Conservation (phyloP, 92 coral and sea anemone genomes). For the Palythoa heliodiscus region DNA sequence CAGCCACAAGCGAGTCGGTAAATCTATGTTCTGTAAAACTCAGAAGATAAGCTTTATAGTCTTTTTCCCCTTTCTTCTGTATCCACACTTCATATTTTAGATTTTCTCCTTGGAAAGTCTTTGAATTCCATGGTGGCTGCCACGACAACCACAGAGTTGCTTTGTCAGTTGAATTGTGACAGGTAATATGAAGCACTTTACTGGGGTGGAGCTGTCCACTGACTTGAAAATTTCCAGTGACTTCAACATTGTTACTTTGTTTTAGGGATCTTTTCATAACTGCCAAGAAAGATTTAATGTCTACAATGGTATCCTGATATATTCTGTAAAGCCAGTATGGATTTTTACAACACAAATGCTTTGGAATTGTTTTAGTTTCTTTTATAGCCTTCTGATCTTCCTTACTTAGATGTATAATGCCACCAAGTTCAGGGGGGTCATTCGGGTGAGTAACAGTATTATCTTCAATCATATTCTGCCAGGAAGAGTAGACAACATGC, state of each 20-base stretch:
- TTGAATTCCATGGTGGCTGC: constrained; percentile 76
- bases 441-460: constrained; percentile 90
- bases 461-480: constrained; percentile 80
- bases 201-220: constrained; percentile 61
- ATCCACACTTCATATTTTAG: constrained; percentile 93
- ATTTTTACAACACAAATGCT: constrained; percentile 82
- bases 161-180: constrained; percentile 39
- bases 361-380: constrained; percentile 70
- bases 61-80: constrained; percentile 59
- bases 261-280: constrained; percentile 53
- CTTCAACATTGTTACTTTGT: constrained; percentile 27
- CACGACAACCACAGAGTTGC: constrained; percentile 77
- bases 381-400: constrained; percentile 64
- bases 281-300: constrained; percentile 64
- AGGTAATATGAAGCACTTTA: constrained; percentile 75
- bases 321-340: constrained; percentile 95
- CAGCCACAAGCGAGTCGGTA: constrained; percentile 54
- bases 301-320: constrained; percentile 92
- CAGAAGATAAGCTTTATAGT: constrained; percentile 77
- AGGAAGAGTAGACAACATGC: constrained; percentile 66
- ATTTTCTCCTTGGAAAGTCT: constrained; percentile 41
- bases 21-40: constrained; percentile 74
- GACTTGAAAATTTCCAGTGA: background rate
- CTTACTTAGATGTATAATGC: constrained; percentile 75
- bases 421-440: constrained; percentile 84